Conservation (phyloP, 2,888 invertebrate species). For the Lacanobia oleracea region DNA sequence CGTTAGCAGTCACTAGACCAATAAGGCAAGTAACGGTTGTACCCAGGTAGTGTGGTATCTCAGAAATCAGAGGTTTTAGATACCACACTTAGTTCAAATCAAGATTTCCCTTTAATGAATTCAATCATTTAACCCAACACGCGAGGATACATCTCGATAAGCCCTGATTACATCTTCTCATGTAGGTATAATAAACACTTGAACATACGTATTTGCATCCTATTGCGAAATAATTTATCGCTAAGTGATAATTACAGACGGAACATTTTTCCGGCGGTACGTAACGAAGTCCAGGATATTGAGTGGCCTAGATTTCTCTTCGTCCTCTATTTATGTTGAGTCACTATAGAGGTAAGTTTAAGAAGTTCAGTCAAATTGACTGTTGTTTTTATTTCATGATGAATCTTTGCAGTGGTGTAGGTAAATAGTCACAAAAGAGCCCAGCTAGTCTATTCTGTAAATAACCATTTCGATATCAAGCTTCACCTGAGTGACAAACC, state of each 20-base stretch:
- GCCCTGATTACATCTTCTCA: slow-evolving; percentile 35
- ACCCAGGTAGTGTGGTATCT: too few species aligned
- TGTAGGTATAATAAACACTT: slow-evolving; percentile 36
- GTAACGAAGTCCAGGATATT: slow-evolving; percentile 58
- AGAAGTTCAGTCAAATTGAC: slow-evolving; percentile 20
- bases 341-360: background rate
- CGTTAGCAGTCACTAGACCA: too few species aligned
- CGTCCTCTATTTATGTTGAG: slow-evolving; percentile 30
- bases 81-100: background rate
- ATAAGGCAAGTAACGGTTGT: too few species aligned
- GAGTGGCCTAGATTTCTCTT: slow-evolving; percentile 69
- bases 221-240: slow-evolving; percentile 38
- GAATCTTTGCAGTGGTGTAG: too few species aligned
- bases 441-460: too few species aligned
- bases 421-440: too few species aligned
- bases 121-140: slow-evolving; percentile 12
- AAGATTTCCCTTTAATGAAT: slow-evolving; percentile 8
- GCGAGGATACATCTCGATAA: slow-evolving; percentile 37
- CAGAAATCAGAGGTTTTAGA: too few species aligned
- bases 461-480: too few species aligned
- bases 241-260: slow-evolving; percentile 39
- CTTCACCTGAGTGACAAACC: too few species aligned
- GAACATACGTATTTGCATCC: slow-evolving; percentile 45
- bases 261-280: slow-evolving; percentile 51
- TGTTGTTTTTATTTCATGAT: background rate